Evolutionary conservation across 2,888 invertebrate genomes (phyloP).

Genomic region (Ochlodes sylvanus): DNA sequence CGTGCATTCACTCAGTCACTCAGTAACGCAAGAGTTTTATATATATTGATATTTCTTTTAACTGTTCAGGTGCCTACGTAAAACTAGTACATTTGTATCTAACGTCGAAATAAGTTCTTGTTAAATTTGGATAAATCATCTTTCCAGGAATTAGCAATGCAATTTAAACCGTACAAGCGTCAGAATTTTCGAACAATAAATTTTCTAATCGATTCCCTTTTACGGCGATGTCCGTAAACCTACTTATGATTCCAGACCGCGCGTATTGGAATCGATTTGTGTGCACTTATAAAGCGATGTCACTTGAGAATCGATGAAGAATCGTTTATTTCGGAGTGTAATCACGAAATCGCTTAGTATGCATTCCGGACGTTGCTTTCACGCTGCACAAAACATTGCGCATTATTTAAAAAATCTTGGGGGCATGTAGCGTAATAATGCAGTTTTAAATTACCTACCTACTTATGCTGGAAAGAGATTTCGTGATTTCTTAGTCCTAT

Average conservation of each 20-base stretch:
- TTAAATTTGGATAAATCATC: too few relatives aligned
- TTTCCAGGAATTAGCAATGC: too few relatives aligned
- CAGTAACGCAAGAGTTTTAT: too few relatives aligned
- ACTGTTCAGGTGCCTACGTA: too few relatives aligned
- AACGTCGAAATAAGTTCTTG: too few relatives aligned
- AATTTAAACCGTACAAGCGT: not conserved
- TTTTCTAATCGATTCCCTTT: slow-evolving; percentile 52
- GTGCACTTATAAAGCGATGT: slow-evolving; percentile 41
- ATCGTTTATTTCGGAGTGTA: slow-evolving; percentile 52
- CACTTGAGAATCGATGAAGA: slow-evolving; percentile 55
- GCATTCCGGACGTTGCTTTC: slow-evolving; percentile 49
- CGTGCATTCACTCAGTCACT: too few relatives aligned
- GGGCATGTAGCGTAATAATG: slow-evolving; percentile 9
- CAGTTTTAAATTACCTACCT: slow-evolving; percentile 9
- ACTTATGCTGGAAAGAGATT: not conserved
- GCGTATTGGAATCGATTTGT: slow-evolving; percentile 43
- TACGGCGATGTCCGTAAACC: slow-evolving; percentile 42
- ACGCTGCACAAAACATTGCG: slow-evolving; percentile 41
- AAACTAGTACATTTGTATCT: too few relatives aligned
- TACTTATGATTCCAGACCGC: slow-evolving; percentile 30
- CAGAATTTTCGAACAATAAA: slow-evolving; percentile 26
- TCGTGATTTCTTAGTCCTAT: too few relatives aligned
- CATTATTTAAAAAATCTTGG: slow-evolving; percentile 28
- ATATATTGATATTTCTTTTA: too few relatives aligned
- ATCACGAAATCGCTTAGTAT: slow-evolving; percentile 52